These are phyloP conservation scores for Miichthys miiuy DNA, from an alignment of 2,797 vertebrate genomes.

Conservation along the genomic window DNA sequence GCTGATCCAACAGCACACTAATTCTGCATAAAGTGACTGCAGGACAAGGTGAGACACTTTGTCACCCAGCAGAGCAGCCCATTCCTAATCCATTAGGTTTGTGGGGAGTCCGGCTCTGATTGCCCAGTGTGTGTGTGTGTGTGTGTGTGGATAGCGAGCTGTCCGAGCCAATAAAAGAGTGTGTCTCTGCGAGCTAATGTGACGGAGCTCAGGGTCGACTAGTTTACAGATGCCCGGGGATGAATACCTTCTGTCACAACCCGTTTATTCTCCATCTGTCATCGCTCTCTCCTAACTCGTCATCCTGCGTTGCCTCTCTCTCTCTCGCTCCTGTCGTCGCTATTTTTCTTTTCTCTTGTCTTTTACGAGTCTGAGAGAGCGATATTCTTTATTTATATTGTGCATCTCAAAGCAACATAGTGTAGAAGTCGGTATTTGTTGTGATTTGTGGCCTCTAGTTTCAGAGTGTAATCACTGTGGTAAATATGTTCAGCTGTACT, in stretches of 20 bases:
- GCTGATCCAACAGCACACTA: conserved; percentile 28
- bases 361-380: not conserved
- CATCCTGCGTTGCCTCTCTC: not conserved
- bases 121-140: conserved; percentile 17
- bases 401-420: too few relatives aligned
- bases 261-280: conserved; percentile 46
- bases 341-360: not conserved
- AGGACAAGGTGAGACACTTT: conserved; percentile 46
- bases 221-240: conserved; percentile 56
- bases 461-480: too few relatives aligned
- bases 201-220: conserved; percentile 48
- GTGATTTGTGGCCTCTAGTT: too few relatives aligned
- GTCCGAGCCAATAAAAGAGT: conserved; percentile 53
- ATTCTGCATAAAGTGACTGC: conserved; percentile 33
- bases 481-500: too few relatives aligned
- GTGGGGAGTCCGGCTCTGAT: conserved; percentile 18
- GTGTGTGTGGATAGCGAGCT: conserved; percentile 1
- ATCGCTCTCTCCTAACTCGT: conserved; percentile 17
- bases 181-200: conserved; percentile 37
- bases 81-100: conserved; percentile 41
- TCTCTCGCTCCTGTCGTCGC: not conserved
- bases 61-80: conserved; percentile 34
- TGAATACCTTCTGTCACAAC: conserved; percentile 62
- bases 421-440: too few relatives aligned
- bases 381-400: too few relatives aligned